Evolutionary conservation across 2,888 invertebrate species (phyloP), one percentile per base, ranked within the genome.

Genomic region (Amphipyra berbera): DNA sequence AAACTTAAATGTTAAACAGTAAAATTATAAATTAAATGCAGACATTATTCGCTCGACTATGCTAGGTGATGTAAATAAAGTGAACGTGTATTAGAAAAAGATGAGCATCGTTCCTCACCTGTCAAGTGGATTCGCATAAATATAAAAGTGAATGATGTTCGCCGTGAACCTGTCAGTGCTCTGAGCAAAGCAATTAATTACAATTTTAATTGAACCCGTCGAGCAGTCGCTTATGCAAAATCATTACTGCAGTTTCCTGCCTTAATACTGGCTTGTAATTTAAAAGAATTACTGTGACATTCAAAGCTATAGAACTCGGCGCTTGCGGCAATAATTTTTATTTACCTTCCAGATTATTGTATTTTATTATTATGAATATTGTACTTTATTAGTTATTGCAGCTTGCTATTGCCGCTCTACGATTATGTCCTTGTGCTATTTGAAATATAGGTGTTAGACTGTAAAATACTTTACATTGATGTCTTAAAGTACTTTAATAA

Each of bases 91-190:
- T 84, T 84, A 89, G 82, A 82, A 81, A 86, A 84, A 82, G 87
- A 89, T 82, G 87, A 79, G 85, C 83, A 79, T 79, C 86, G 85
- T 88, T 84, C 86, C 81, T 92, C 88, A 91, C 88, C 89, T 90
- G 92, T 90, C 93, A 89, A 85, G 86, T 74, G 84, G 82, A 89
- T 90, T 90, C 90, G 88, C 92, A 91, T 92, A 92, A 91, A 92
- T 90, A 92, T 90, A 90, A 90, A 91, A 91, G 89, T 92, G 91
- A 93, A 89, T 90, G 90, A 94, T 93, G 90, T 83, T 86, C 87
- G 68, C 88, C 82, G 86, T 86, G 86, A 86, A 83, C 82, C 89
- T 88, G 93, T 90, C 93, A 90, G 90, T 84, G 82, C 85, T 86
- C 83, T 76, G 86, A 85, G 85, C 86, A 82, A 79, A 88, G 90